These are phyloP conservation scores for Vicugna pacos DNA, from an alignment of 2,113 vertebrate genomes.

Conservation along the genomic window DNA sequence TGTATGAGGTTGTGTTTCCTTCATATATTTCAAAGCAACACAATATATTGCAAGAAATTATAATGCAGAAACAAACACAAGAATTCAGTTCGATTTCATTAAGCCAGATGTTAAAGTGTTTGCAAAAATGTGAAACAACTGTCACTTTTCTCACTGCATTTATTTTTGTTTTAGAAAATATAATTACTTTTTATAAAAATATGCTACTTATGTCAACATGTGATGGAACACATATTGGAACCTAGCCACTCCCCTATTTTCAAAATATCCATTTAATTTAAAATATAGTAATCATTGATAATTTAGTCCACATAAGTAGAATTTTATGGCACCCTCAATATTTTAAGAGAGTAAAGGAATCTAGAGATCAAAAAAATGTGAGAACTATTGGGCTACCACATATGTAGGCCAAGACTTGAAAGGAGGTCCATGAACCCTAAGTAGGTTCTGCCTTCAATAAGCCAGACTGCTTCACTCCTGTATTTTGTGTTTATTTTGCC, in stretches of 20 bases:
- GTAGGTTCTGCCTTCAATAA: neutral
- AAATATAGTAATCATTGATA: neutral
- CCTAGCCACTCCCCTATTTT: neutral
- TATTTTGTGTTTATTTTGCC: neutral
- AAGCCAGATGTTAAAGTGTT: neutral
- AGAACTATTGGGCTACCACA: neutral
- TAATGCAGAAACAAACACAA: neutral
- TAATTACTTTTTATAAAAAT: neutral
- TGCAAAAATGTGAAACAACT: neutral
- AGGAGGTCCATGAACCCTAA: neutral
- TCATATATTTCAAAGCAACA: slow-evolving; percentile 15
- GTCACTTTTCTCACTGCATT: neutral
- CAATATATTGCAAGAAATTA: neutral
- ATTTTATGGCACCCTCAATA: neutral
- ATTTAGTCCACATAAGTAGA: neutral
- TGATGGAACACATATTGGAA: neutral
- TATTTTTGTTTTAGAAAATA: slow-evolving; percentile 22
- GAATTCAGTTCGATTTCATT: neutral
- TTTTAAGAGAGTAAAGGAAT: neutral
- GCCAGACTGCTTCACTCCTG: neutral
- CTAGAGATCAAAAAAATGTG: neutral
- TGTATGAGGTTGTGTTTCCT: neutral
- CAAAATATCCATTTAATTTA: neutral
- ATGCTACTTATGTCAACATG: neutral
- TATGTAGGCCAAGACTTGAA: neutral